Evolutionary conservation across 2,888 invertebrate genomes (phyloP).

Genomic region (Lepidocyrtoides sp.): DNA sequence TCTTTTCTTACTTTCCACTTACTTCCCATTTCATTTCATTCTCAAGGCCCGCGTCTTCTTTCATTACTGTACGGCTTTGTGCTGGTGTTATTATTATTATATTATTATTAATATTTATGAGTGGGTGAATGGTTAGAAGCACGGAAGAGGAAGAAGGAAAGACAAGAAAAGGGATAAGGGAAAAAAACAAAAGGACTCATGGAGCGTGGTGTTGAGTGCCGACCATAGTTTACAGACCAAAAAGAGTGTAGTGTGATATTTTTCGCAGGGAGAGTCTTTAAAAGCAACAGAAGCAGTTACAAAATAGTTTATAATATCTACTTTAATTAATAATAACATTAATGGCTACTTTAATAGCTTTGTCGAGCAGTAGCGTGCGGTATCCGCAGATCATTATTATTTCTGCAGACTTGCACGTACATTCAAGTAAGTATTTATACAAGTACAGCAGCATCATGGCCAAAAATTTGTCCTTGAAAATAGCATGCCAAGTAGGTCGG

Average conservation of each 20-base stretch:
- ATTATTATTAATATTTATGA: conserved; percentile 79
- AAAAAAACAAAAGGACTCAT: conserved; percentile 21
- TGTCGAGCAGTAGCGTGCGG: no score
- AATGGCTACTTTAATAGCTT: conserved; percentile 36
- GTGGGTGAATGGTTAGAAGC: conserved; percentile 13
- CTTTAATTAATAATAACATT: conserved; percentile 13
- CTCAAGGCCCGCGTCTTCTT: not conserved
- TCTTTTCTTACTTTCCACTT: not conserved
- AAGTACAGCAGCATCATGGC: not conserved
- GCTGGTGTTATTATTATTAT: conserved; percentile 2
- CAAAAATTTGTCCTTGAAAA: conserved; percentile 60
- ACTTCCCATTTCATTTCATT: conserved; percentile 13
- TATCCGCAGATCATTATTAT: not conserved
- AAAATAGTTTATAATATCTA: not conserved
- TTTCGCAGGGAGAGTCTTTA: conserved; percentile 26
- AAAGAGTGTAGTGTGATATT: not conserved
- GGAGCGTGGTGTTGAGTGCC: conserved; percentile 18
- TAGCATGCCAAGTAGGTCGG: conserved; percentile 8
- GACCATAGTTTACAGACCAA: not conserved
- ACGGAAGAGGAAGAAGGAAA: conserved; percentile 15
- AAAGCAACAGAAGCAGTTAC: not conserved
- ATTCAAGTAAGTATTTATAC: no score
- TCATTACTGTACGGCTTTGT: not conserved
- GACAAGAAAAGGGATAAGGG: not conserved
- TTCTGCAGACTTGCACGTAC: no score